Evolutionary conservation across 2,797 vertebrate species (phyloP).

Genomic region (Intellagama lesueurii): DNA sequence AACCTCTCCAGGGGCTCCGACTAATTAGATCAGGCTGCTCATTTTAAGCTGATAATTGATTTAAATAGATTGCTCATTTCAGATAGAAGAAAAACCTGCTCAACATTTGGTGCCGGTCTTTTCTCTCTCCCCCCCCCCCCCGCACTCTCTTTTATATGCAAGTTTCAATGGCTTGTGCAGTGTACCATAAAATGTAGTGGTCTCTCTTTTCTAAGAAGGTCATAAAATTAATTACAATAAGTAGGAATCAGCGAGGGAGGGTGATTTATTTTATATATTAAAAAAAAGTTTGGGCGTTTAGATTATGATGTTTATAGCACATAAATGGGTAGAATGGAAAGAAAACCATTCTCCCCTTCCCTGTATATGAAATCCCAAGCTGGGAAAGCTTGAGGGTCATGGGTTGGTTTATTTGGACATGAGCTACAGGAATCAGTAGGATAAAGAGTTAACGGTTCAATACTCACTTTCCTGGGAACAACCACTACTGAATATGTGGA

Average conservation of each 20-base stretch:
- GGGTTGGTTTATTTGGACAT: neutral
- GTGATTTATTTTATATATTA: slow-evolving; percentile 42
- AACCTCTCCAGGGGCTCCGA: slow-evolving; percentile 82
- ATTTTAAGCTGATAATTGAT: slow-evolving; percentile 89
- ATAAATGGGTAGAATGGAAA: slow-evolving; percentile 60
- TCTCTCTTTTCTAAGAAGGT: slow-evolving; percentile 82
- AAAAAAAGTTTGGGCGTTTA: slow-evolving; percentile 66
- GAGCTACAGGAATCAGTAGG: neutral
- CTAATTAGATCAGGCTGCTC: slow-evolving; percentile 87
- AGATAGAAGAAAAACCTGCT: slow-evolving; percentile 87
- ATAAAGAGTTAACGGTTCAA: neutral
- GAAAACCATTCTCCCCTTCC: slow-evolving; percentile 53
- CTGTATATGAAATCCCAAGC: slow-evolving; percentile 18
- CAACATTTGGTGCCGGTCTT: slow-evolving; percentile 89
- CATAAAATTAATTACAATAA: slow-evolving; percentile 87
- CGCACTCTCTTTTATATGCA: slow-evolving; percentile 80
- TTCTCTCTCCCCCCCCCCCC: slow-evolving; percentile 48
- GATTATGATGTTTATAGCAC: slow-evolving; percentile 72
- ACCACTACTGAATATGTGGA: neutral
- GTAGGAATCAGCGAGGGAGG: slow-evolving; percentile 75
- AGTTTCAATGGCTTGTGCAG: slow-evolving; percentile 91
- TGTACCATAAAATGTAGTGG: slow-evolving; percentile 87
- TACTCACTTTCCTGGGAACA: neutral
- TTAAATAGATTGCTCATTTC: slow-evolving; percentile 88
- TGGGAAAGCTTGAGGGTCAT: slow-evolving; percentile 34